phyloP scores from a whole-genome alignment of 2,113 vertebrate genomes.

The Onychostoma macrolepis region DNA sequence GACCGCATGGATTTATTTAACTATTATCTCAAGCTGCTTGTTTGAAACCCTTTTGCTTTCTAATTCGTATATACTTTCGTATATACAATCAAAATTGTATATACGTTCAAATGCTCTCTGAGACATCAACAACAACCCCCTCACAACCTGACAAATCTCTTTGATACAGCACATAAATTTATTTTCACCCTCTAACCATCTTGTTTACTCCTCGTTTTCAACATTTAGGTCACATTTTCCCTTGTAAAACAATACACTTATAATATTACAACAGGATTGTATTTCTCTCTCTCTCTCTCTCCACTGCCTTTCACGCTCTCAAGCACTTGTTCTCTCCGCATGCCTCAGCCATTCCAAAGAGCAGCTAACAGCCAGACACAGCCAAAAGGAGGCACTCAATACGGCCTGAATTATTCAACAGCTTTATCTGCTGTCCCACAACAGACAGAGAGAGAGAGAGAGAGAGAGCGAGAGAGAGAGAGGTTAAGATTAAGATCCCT shows the following conservation, averaged over 20 bases:
- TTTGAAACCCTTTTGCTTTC: not conserved
- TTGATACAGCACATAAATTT: not conserved
- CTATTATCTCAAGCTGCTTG: not conserved
- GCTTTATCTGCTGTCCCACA: constrained; percentile 51
- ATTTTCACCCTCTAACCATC: not conserved
- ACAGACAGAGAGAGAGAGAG: not conserved
- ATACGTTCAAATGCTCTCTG: not conserved
- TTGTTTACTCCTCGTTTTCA: not conserved
- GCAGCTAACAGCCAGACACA: constrained; percentile 46
- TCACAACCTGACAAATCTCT: not conserved
- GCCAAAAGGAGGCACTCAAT: constrained; percentile 48
- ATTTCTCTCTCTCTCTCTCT: not conserved
- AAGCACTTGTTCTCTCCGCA: not conserved
- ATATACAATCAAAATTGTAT: too few relatives aligned
- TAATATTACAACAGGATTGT: constrained; percentile 1
- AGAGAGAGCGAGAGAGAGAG: not conserved
- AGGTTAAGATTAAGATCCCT: constrained; percentile 10
- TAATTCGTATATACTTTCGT: too few relatives aligned
- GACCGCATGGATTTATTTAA: not conserved
- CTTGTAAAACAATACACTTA: constrained; percentile 4
- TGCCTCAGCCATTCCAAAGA: constrained; percentile 20
- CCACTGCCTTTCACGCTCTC: constrained; percentile 2
- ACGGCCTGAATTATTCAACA: constrained; percentile 56
- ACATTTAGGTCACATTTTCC: constrained; percentile 24
- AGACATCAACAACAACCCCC: not conserved